Conservation (phyloP, 2,113 vertebrate species). For the Coracopsis vasa region DNA sequence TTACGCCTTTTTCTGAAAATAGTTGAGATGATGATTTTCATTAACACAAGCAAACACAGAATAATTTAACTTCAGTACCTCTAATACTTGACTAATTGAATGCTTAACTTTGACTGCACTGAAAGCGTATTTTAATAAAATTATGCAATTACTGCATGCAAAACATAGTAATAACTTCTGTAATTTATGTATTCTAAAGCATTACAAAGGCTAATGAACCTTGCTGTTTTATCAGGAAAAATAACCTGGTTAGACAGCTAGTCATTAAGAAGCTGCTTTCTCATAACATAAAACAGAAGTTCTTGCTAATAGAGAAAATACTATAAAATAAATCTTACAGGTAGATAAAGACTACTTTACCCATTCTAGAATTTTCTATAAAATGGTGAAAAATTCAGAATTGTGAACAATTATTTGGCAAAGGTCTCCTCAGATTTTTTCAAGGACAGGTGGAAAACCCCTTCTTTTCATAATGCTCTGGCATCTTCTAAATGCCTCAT, state of each 20-base stretch:
- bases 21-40: not conserved
- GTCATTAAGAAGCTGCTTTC: not conserved
- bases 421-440: not conserved
- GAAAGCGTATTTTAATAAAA: conserved; percentile 44
- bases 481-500: not conserved
- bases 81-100: conserved; percentile 34
- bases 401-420: not conserved
- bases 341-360: not conserved
- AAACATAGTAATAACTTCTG: conserved; percentile 27
- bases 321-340: not conserved
- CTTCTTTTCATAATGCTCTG: not conserved
- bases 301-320: not conserved
- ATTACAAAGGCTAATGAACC: conserved; percentile 49
- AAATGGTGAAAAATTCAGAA: not conserved
- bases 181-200: conserved; percentile 29
- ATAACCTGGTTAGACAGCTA: not conserved
- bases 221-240: not conserved
- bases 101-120: conserved; percentile 26
- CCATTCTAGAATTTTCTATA: not conserved
- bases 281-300: not conserved
- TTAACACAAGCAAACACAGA: not conserved
- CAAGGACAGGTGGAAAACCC: not conserved
- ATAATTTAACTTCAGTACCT: not conserved
- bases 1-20: not conserved
- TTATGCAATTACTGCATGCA: conserved; percentile 35